Evolutionary conservation across 2,888 invertebrate species (phyloP).

Genomic region (Polydrusus tereticollis): DNA sequence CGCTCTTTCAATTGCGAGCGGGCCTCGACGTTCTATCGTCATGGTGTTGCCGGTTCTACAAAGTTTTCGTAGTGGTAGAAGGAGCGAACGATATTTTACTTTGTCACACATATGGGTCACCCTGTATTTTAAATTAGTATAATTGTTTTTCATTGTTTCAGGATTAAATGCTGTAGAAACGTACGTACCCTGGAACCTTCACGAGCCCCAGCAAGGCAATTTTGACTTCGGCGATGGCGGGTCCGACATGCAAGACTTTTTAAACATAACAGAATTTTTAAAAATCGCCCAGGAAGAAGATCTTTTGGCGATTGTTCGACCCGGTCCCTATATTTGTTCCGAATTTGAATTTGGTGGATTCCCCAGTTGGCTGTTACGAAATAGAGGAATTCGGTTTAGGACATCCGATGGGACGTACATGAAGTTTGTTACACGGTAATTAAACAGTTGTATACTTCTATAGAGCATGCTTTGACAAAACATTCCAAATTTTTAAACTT

Average conservation of each 20-base stretch:
- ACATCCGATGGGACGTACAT: constrained; percentile 63
- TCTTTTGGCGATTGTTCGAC: constrained; percentile 83
- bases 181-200: constrained; percentile 88
- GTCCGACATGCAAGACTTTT: constrained; percentile 69
- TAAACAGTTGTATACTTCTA: too few species aligned
- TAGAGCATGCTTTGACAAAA: too few species aligned
- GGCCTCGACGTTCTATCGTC: too few species aligned
- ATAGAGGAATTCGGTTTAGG: constrained; percentile 68
- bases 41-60: too few species aligned
- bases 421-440: constrained; percentile 42
- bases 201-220: constrained; percentile 77
- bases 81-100: too few species aligned
- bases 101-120: too few species aligned
- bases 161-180: constrained; percentile 85
- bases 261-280: constrained; percentile 76
- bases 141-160: not conserved
- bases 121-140: too few species aligned
- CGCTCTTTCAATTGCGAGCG: too few species aligned
- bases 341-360: constrained; percentile 80
- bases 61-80: too few species aligned
- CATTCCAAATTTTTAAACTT: too few species aligned
- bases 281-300: constrained; percentile 75
- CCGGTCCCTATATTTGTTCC: constrained; percentile 93
- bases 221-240: constrained; percentile 77
- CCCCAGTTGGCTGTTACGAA: constrained; percentile 63